Percentiles rank a stretch among this genome's conserved stretches.
phyloP scores from a whole-genome alignment of 2,888 invertebrate species.

The Eupithecia exiguata region DNA sequence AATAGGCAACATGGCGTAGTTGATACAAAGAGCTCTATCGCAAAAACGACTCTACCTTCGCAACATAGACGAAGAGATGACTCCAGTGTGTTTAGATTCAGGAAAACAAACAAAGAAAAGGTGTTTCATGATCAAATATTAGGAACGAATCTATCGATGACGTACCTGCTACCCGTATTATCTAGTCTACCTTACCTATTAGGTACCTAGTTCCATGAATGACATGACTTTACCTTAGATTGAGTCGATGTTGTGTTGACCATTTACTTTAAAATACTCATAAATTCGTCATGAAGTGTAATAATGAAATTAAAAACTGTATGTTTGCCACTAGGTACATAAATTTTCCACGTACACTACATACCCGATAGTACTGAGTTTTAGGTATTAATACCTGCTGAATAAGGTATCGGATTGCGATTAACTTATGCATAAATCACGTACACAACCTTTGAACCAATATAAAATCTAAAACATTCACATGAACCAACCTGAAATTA shows the following conservation, averaged over 20 bases:
- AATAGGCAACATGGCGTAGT: constrained; percentile 2
- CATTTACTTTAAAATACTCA: not conserved
- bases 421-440: constrained; percentile 23
- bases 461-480: constrained; percentile 7
- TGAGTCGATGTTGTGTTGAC: not conserved
- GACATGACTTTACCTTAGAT: not conserved
- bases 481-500: constrained; percentile 63
- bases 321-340: not conserved
- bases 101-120: constrained; percentile 1
- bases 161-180: constrained; percentile 33
- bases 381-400: constrained; percentile 20
- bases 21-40: constrained; percentile 2
- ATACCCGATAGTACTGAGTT: constrained; percentile 20
- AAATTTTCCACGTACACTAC: constrained; percentile 31
- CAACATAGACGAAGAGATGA: no score
- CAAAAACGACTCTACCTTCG: constrained; percentile 8
- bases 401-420: constrained; percentile 28
- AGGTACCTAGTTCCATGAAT: not conserved
- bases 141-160: constrained; percentile 37
- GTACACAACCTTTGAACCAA: constrained; percentile 14
- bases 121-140: constrained; percentile 17
- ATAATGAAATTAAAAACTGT: not conserved
- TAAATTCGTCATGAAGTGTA: not conserved
- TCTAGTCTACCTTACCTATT: constrained; percentile 19
- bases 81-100: not conserved